These are phyloP conservation scores for Esox masquinongy DNA, from an alignment of 2,797 vertebrate genomes.

Conservation along the genomic window DNA sequence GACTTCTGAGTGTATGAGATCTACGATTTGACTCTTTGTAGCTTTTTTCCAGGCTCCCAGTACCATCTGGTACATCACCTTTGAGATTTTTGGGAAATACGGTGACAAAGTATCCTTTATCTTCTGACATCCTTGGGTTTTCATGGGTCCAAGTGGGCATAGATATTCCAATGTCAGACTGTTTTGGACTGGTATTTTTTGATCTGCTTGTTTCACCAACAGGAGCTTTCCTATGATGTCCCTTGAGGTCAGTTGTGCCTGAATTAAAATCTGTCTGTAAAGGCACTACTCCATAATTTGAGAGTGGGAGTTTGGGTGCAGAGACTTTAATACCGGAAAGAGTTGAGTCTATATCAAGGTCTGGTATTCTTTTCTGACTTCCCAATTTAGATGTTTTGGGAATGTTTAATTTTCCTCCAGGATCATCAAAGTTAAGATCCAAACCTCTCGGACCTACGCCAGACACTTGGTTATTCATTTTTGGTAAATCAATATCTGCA, in stretches of 20 bases:
- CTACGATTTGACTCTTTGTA: constrained; percentile 47
- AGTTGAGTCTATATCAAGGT: background rate
- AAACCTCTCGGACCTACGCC: constrained; percentile 35
- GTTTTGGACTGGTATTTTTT: constrained; percentile 17
- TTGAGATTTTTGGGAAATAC: constrained; percentile 50
- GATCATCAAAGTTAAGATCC: constrained; percentile 71
- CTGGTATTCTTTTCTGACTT: background rate
- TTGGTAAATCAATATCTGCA: constrained; percentile 19
- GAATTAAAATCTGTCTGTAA: constrained; percentile 11
- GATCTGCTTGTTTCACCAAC: constrained; percentile 7
- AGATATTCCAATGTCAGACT: background rate
- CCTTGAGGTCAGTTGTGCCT: constrained; percentile 4
- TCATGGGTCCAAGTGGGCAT: constrained; percentile 29
- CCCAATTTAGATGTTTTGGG: constrained; percentile 45
- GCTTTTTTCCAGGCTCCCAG: background rate
- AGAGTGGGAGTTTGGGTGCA: constrained; percentile 8
- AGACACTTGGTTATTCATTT: background rate
- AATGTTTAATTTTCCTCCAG: constrained; percentile 60
- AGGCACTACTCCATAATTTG: background rate
- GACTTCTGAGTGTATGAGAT: constrained; percentile 48
- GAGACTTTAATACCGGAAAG: constrained; percentile 14
- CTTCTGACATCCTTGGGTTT: constrained; percentile 6
- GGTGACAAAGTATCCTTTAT: constrained; percentile 53
- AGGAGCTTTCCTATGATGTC: constrained; percentile 18
- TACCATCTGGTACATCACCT: constrained; percentile 21